Percentiles rank a stretch among this genome's conserved stretches.
Conservation (phyloP, 2,888 invertebrate species). For the Arge pagana region DNA sequence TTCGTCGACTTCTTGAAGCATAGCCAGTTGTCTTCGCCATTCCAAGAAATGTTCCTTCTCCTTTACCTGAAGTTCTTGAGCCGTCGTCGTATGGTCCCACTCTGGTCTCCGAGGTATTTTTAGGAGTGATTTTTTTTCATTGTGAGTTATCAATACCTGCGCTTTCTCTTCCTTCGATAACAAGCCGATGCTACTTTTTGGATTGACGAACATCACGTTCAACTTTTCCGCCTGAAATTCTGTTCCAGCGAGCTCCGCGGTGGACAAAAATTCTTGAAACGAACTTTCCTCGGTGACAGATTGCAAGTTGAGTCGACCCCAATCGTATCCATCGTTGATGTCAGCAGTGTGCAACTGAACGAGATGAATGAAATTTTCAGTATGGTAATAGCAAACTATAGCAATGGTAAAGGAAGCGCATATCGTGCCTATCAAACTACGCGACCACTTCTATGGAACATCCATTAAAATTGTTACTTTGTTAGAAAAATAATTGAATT, state of each 20-base stretch:
- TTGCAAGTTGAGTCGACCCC: constrained; percentile 86
- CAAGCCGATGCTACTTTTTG: constrained; percentile 65
- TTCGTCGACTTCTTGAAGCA: constrained; percentile 77
- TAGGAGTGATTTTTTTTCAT: constrained; percentile 66
- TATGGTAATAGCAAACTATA: too few species aligned
- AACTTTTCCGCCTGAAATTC: constrained; percentile 92
- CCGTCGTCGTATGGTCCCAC: constrained; percentile 76
- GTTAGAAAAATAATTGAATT: constrained; percentile 11
- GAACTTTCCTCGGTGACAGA: constrained; percentile 96
- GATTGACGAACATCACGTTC: constrained; percentile 77
- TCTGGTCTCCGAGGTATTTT: constrained; percentile 86
- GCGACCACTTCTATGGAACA: not conserved
- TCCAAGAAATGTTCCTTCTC: constrained; percentile 86
- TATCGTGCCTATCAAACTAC: not conserved
- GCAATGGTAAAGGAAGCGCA: too few species aligned
- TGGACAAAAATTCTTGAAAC: constrained; percentile 93
- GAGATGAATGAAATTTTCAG: too few species aligned
- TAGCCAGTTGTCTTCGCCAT: constrained; percentile 86
- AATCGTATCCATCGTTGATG: constrained; percentile 87
- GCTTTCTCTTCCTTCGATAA: constrained; percentile 65
- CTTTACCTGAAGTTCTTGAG: constrained; percentile 76
- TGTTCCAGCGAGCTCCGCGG: constrained; percentile 91
- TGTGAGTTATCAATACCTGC: constrained; percentile 62
- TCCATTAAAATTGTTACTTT: constrained; percentile 1
- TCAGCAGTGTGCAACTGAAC: constrained; percentile 83